Percentiles rank a stretch among this genome's conserved stretches.
phyloP scores from a whole-genome alignment of 1,140 invertebrate genomes.

The Dendroctonus valens region DNA sequence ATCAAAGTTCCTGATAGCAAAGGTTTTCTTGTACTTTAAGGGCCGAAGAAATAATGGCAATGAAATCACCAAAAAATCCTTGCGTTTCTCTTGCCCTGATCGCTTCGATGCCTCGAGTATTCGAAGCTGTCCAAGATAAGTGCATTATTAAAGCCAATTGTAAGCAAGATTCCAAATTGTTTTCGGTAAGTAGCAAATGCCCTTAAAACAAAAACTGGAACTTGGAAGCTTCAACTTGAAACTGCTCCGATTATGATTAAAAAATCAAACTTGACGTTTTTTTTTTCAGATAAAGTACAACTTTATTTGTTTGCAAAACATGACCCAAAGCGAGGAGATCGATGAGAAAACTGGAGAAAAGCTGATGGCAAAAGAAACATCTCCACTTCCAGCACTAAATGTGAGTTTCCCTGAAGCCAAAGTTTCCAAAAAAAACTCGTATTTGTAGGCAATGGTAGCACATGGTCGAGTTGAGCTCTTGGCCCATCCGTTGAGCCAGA shows the following conservation, averaged over 20 bases:
- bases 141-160: conserved; percentile 78
- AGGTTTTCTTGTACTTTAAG: conserved; percentile 49
- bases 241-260: no score
- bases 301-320: conserved; percentile 67
- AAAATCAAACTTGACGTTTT: no score
- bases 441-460: conserved; percentile 72
- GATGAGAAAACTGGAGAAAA: conserved; percentile 60
- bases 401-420: conserved; percentile 49
- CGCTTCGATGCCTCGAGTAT: conserved; percentile 74
- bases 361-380: conserved; percentile 55
- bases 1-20: neutral
- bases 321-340: conserved; percentile 59
- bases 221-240: no score
- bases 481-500: conserved; percentile 78
- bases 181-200: conserved; percentile 66
- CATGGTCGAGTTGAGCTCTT: conserved; percentile 76
- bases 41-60: conserved; percentile 67
- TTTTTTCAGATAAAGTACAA: conserved; percentile 66
- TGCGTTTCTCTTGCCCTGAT: conserved; percentile 75
- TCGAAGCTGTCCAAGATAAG: conserved; percentile 76
- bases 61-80: conserved; percentile 72
- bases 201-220: neutral
- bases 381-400: conserved; percentile 69
- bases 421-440: neutral
- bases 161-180: conserved; percentile 78